Evolutionary conservation across 2,797 vertebrate genomes (phyloP), one percentile per base, ranked within the genome.

Genomic region (Mionectes olivaceus): DNA sequence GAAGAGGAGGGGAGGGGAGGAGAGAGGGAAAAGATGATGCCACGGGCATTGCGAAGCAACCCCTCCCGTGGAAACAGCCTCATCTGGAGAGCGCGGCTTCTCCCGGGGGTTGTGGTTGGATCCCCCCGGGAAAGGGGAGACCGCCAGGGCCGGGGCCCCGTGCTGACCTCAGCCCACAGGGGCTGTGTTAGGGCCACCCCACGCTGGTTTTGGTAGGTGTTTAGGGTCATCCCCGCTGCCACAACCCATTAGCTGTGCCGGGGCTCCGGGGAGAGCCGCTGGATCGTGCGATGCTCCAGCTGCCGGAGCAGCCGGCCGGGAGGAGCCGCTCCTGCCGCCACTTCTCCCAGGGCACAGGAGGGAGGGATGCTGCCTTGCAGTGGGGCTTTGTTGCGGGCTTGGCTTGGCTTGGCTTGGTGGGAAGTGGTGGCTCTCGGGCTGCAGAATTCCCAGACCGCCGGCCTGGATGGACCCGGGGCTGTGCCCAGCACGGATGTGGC

Each of bases 401-500:
- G 71, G 83, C 39, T 71, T 27, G 46, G 15, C 32, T 87, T 27
- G 2, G n/a, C 30, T 85, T 23, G 2, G 1, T 1, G 1, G 73
- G 84, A 85, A 65, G 53, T 83, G 89, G 70, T 63, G 2, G 5
- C 35, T 57, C 30, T 65, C 28, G 3, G 87, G 70, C 75, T 71
- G 39, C 47, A 44, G 56, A 68, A 60, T 74, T 10, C 61, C 33
- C 1, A 1, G 12, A 74, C 50, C 55, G 84, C 49, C 59, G 13
- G 60, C 64, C 5, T 43, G 87, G 46, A 55, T 10, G 46, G 60
- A 68, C 4, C 3, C 13, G 4, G 64, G 32, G 41, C 8, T 32
- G 19, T 8, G 52, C 33, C 1, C 2, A 3, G 70, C 33, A 21
- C 2, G 27, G 56, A 52, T 19, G 1, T 0, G 2, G 37, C 1